Evolutionary conservation across 2,113 vertebrate genomes (phyloP), one percentile per base, ranked within the genome.

Genomic region (Bufo gargarizans): DNA sequence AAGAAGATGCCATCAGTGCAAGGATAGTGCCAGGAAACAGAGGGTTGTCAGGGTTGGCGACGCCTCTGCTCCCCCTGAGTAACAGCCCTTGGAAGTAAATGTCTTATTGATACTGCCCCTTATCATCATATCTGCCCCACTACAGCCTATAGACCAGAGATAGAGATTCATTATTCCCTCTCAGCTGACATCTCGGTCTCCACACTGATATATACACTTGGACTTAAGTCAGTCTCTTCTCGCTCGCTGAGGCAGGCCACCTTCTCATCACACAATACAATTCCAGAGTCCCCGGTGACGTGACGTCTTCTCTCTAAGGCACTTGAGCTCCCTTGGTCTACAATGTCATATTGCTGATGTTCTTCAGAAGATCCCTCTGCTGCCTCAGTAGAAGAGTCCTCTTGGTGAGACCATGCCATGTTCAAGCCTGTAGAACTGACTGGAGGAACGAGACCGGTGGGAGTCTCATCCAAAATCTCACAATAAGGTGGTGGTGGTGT

Each of bases 401-500:
- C 85, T 43, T 69, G 85, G 9, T 50, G 19, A 22, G 61, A 50
- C 6, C n/a, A 22, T 3, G 45, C 12, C 19, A 17, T 59, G 5
- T 85, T 20, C 19, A 63, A 50, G 14, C 13, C 6, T 63, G 55
- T 6, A 43, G 61, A 13, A 69, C 12, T 45, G 50, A 53, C n/a
- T 78, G 55, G 58, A 65, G 56, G 45, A 45, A 50, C 17, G 72
- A 17, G 22, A 78, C 55, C 53, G 7, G n/a, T 16, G 14, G 74
- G 13, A 16, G 22, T 9, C 53, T 84, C 79, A 77, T 94, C 94
- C 6, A 91, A 91, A 89, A 91, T 91, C 91, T 96, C 95, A 17
- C 95, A 95, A 83, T 96, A 96, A 33, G 96, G 96, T 3, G 96
- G 96, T 19, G 96, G 96, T 0, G 96, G 96, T 0, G 96, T 96